phyloP scores from a whole-genome alignment of 2,888 invertebrate species.

The Tenthredo mesomela region DNA sequence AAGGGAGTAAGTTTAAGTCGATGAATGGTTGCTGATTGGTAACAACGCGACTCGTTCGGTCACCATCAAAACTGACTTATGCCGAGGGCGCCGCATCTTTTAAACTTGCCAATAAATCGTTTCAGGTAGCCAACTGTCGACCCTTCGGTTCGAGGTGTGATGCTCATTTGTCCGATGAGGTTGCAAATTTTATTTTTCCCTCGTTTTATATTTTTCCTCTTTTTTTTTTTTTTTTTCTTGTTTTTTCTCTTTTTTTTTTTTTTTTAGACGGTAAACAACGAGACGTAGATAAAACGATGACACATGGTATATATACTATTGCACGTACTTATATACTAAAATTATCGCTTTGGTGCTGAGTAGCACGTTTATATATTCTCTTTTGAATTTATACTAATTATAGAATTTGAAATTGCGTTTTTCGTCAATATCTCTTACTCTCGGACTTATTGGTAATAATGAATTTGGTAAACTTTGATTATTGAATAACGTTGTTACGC shows the following conservation, averaged over 20 bases:
- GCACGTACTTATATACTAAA: conserved; percentile 11
- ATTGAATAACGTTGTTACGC: background rate
- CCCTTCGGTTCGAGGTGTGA: conserved; percentile 67
- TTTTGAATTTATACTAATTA: background rate
- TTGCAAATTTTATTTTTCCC: conserved; percentile 60
- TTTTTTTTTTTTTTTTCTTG: background rate
- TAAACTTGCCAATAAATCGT: conserved; percentile 68
- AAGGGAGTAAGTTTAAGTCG: background rate
- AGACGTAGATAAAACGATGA: conserved; percentile 19
- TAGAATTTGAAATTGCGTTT: conserved; percentile 17
- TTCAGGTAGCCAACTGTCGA: conserved; percentile 52
- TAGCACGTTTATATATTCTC: conserved; percentile 12
- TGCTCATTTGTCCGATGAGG: conserved; percentile 74
- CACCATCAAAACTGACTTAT: conserved; percentile 73
- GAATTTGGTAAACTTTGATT: background rate
- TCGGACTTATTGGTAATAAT: background rate
- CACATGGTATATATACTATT: background rate
- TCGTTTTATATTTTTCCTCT: conserved; percentile 12
- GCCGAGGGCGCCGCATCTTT: conserved; percentile 72
- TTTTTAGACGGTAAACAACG: conserved; percentile 27
- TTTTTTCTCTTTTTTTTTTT: background rate
- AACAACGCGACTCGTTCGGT: conserved; percentile 68
- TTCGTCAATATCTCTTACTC: background rate
- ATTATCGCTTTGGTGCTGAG: conserved; percentile 44
- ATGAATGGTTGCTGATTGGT: conserved; percentile 56